Evolutionary conservation across 1,140 invertebrate genomes (phyloP), one percentile per base, ranked within the genome.

Genomic region (Tachypleus tridentatus): DNA sequence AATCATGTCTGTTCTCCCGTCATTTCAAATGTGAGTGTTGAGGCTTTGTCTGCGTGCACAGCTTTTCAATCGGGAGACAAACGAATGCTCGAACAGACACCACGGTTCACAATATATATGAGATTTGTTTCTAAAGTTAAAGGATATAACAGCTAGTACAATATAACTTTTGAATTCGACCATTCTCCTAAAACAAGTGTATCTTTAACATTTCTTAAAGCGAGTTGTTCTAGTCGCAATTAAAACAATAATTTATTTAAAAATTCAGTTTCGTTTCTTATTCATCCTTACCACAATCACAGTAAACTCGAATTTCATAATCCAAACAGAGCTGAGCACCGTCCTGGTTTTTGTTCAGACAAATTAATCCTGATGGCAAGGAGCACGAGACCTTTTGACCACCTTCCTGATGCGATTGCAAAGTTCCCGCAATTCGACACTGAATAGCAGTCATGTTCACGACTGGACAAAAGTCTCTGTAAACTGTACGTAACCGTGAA

Each of bases 241-340:
- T 29, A 29, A 29, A 29, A 29, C 29, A 29, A 29, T 29, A 29
- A 29, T 29, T 29, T 29, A 29, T 29, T 54, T 9, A 54, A 54
- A 9, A 54, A n/a, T 9, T 9, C n/a, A 3, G 53, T 54, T 54
- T 54, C n/a, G 29, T 29, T 29, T 29, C 29, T n/a, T 48, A 47
- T 48, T 10, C 10, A 10, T 60, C 62, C 72, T 70, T 73, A 72
- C 79, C 79, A 72, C 86, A 87, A 68, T 83, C 75, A 73, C 87
- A 89, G 49, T 82, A 77, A 51, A 87, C 82, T 51, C 85, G 79
- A 10, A 89, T 82, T 73, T 90, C 86, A 75, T 87, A 89, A 73
- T 89, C 86, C 50, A 67, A 69, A 66, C 77, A 79, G 60, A 68
- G 58, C 8, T 70, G 62, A 4, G 70, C 71, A 47, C 64, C 57